Evolutionary conservation across 2,797 vertebrate species (phyloP), one percentile per base, ranked within the genome.

Genomic region (Crenichthys baileyi): DNA sequence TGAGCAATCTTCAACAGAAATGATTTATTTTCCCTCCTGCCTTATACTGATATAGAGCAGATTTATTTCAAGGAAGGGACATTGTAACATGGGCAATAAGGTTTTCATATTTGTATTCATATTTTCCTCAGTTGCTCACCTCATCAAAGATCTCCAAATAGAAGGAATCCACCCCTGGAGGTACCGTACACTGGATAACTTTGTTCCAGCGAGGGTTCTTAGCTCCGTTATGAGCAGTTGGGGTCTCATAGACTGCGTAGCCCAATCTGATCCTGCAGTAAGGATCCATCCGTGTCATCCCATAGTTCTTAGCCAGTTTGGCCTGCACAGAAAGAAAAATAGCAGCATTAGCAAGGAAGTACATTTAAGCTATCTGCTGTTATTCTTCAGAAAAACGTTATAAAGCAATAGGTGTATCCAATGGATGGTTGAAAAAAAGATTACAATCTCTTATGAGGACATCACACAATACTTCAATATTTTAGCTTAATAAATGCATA

Each of bases 151-250:
- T 99, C 94, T 99, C 98, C 85, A 99, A 92, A 89, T 99, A 99
- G 92, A 99, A 99, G 2, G 98, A 98, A 88, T 99, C 98, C 74
- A 99, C 97, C 0, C 97, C 97, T 0, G 97, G 98, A 0, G 98
- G 98, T 46, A 99, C 95, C 0, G 97, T 97, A 88, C 97, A 99
- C 90, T 99, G 98, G 92, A 99, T 97, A 63, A 98, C 97, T 87
- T 99, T 99, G 92, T 99, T 99, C 98, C 98, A 99, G 72, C 98
- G 96, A 0, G 98, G 98, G 92, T 99, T 99, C 93, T 98, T 98
- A 80, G 98, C 98, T 0, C 98, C 98, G 0, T 99, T 99, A 87
- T 99, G 98, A 9, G 98, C 98, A 0, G 98, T 99, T 3, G 98
- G 98, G 0, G 98, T 99, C 91, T 99, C 98, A 6, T 99, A 99